Evolutionary conservation across 2,113 vertebrate species (phyloP).

Genomic region (Symphodus melops): DNA sequence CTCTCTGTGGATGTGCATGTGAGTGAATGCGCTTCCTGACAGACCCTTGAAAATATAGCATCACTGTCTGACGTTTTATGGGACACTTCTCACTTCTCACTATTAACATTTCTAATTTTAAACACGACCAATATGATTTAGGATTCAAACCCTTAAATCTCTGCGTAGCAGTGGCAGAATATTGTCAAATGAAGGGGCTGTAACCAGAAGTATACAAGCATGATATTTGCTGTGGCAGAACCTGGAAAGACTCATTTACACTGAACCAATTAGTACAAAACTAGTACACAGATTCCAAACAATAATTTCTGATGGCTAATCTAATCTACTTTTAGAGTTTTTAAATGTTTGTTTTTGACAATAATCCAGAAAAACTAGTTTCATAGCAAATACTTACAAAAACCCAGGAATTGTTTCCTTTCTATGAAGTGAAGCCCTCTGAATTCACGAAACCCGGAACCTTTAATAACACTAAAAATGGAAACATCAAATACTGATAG

Average conservation of each 20-base stretch:
- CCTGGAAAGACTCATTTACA: slow-evolving; percentile 6
- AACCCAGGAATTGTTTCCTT: not conserved
- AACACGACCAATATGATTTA: slow-evolving; percentile 60
- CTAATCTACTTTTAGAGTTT: not conserved
- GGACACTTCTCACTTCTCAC: slow-evolving; percentile 59
- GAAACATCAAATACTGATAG: slow-evolving; percentile 40
- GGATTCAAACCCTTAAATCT: slow-evolving; percentile 48
- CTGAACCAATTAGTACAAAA: not conserved
- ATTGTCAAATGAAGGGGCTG: slow-evolving; percentile 38
- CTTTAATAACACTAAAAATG: slow-evolving; percentile 3
- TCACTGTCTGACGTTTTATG: slow-evolving; percentile 61
- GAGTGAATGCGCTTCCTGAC: slow-evolving; percentile 29
- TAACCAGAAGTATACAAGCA: slow-evolving; percentile 38
- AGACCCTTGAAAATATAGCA: slow-evolving; percentile 56
- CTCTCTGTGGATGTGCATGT: not conserved
- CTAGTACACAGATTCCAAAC: not conserved
- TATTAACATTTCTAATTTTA: slow-evolving; percentile 56
- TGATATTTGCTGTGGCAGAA: slow-evolving; percentile 45
- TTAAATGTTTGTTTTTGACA: not conserved
- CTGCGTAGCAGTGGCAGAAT: slow-evolving; percentile 18
- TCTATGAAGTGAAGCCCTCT: slow-evolving; percentile 9
- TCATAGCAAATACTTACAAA: not conserved
- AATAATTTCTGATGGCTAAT: not conserved
- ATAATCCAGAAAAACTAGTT: not conserved
- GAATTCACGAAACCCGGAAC: slow-evolving; percentile 1